A percentile compares a stretch with the other conserved stretches of the same genome.
Conservation (phyloP, 2,113 vertebrate species). For the Salminus brasiliensis region DNA sequence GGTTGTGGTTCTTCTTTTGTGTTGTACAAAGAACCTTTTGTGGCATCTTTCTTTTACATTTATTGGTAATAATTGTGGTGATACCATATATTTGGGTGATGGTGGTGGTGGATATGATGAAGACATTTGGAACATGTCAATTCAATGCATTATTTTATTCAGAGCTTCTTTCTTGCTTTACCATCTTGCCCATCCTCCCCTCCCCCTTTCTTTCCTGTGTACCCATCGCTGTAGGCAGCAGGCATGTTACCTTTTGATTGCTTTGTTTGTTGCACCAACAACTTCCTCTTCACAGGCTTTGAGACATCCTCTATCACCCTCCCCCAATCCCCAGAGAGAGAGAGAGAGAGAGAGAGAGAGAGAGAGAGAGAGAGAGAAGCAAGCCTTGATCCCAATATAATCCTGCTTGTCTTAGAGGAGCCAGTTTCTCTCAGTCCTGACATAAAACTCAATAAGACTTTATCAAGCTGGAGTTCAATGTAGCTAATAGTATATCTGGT, state of each 20-base stretch:
- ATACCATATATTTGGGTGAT: too few relatives aligned
- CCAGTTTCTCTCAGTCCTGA: slow-evolving; percentile 66
- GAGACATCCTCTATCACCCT: background rate
- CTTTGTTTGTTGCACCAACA: slow-evolving; percentile 60
- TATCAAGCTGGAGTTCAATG: slow-evolving; percentile 44
- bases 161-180: slow-evolving; percentile 52
- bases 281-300: slow-evolving; percentile 56
- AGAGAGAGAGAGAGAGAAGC: background rate
- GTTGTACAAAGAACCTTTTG: too few relatives aligned
- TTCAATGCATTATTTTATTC: background rate
- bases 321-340: background rate
- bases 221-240: slow-evolving; percentile 50
- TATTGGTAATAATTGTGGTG: too few relatives aligned
- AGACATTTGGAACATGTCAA: too few relatives aligned
- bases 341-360: background rate
- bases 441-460: slow-evolving; percentile 72
- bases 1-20: too few relatives aligned
- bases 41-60: too few relatives aligned
- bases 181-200: slow-evolving; percentile 44
- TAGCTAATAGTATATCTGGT: background rate
- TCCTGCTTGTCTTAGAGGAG: slow-evolving; percentile 73
- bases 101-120: too few relatives aligned
- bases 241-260: slow-evolving; percentile 51
- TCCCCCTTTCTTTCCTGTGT: slow-evolving; percentile 52
- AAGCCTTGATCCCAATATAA: slow-evolving; percentile 70